A percentile compares a stretch with the other conserved stretches of the same genome.
Evolutionary conservation across 2,888 invertebrate genomes (phyloP).

Genomic region (Campoletis raptor): DNA sequence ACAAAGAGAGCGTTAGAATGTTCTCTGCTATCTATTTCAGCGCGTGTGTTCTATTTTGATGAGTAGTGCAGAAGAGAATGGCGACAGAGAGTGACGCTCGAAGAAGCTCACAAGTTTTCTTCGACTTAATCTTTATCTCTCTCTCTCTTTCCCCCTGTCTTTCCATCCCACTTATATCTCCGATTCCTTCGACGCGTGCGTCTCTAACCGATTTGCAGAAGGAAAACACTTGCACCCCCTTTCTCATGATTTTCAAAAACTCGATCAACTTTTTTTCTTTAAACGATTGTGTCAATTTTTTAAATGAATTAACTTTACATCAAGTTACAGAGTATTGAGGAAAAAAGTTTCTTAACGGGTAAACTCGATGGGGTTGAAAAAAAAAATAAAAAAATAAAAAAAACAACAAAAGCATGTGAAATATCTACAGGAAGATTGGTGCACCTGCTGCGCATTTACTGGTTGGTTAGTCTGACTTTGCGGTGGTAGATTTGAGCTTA

Average conservation of each 20-base stretch:
- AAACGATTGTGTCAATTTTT: not conserved
- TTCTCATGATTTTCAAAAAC: not conserved
- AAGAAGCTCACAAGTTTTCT: slow-evolving; percentile 64
- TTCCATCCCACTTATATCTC: slow-evolving; percentile 60
- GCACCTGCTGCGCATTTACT: slow-evolving; percentile 58
- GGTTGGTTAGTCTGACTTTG: not conserved
- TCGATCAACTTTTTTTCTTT: not conserved
- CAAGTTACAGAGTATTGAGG: not conserved
- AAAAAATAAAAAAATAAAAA: not conserved
- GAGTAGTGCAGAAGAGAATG: slow-evolving; percentile 70
- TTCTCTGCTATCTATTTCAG: slow-evolving; percentile 67
- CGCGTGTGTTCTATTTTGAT: slow-evolving; percentile 70
- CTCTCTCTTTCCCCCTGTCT: slow-evolving; percentile 54
- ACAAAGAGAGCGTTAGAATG: slow-evolving; percentile 64
- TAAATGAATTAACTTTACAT: not conserved
- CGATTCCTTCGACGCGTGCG: slow-evolving; percentile 58
- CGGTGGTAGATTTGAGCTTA: slow-evolving; percentile 51
- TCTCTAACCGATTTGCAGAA: slow-evolving; percentile 38
- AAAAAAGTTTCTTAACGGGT: not conserved
- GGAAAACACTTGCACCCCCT: slow-evolving; percentile 4
- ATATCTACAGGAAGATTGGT: slow-evolving; percentile 23
- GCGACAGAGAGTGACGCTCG: slow-evolving; percentile 70
- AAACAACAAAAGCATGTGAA: slow-evolving; percentile 3
- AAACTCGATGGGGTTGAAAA: not conserved
- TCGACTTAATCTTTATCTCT: slow-evolving; percentile 43